Evolutionary conservation across 2,113 vertebrate species (phyloP).

Genomic region (Notechis scutatus): DNA sequence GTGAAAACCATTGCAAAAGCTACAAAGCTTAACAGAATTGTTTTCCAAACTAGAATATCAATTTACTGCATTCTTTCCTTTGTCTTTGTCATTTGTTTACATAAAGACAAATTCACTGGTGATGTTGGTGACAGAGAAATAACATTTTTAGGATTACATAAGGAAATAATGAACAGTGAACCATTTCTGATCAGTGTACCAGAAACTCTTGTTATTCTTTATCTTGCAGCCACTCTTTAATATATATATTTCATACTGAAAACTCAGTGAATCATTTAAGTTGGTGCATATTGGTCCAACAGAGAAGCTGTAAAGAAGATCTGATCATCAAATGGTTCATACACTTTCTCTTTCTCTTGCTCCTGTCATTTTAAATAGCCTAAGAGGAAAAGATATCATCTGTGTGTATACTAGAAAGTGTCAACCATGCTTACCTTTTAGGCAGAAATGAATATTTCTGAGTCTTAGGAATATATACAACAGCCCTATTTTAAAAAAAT

Average conservation of each 20-base stretch:
- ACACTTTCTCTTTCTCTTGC: neutral
- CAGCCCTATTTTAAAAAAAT: neutral
- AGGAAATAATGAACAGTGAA: neutral
- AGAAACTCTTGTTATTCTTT: neutral
- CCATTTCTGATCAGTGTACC: neutral
- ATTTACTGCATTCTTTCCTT: neutral
- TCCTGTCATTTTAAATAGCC: neutral
- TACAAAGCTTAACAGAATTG: neutral
- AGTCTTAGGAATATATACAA: neutral
- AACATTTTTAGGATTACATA: neutral
- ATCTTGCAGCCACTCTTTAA: neutral
- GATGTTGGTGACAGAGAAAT: neutral
- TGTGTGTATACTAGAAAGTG: neutral
- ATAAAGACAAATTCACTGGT: neutral
- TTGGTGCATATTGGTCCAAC: neutral
- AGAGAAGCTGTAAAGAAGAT: neutral
- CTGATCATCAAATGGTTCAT: neutral
- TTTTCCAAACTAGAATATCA: too few species aligned
- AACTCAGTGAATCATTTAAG: conserved; percentile 14
- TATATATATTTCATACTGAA: neutral
- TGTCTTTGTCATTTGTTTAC: neutral
- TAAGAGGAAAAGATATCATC: neutral
- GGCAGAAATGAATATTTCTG: neutral
- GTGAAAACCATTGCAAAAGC: neutral
- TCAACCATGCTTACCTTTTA: neutral